Conservation (phyloP, 2,797 vertebrate species). For the Anguilla megastoma region DNA sequence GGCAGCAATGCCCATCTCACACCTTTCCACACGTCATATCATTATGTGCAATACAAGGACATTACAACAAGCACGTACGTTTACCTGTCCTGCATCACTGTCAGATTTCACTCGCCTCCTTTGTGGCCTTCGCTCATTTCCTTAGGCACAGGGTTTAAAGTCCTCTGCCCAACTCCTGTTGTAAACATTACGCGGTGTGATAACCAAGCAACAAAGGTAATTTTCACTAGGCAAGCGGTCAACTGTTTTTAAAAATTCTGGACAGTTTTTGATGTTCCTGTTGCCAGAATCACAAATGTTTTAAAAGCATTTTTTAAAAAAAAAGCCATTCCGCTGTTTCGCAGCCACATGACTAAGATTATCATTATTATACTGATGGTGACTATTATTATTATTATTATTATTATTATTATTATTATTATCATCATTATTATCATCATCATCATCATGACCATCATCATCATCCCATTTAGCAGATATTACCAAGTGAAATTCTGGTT, state of each 20-base stretch:
- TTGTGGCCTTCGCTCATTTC: constrained; percentile 47
- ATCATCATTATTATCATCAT: too few relatives aligned
- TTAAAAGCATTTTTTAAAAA: not conserved
- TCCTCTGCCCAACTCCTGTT: not conserved
- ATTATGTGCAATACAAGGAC: constrained; percentile 50
- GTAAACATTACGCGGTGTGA: not conserved
- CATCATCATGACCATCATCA: not conserved
- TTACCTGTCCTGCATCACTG: constrained; percentile 65
- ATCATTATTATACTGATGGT: not conserved
- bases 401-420: too few relatives aligned
- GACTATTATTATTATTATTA: too few relatives aligned
- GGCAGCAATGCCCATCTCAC: constrained; percentile 43
- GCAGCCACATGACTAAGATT: constrained; percentile 40
- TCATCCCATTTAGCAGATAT: not conserved
- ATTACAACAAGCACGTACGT: constrained; percentile 55
- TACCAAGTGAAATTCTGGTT: not conserved
- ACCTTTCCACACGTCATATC: constrained; percentile 54
- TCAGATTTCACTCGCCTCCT: constrained; percentile 64
- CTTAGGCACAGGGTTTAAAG: constrained; percentile 48
- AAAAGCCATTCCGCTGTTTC: not conserved
- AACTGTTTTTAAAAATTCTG: not conserved
- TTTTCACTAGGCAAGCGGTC: not conserved
- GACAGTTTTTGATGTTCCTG: not conserved
- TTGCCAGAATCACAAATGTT: not conserved
- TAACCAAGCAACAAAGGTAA: not conserved